phyloP scores from a whole-genome alignment of 2,113 vertebrate genomes.

The Seriola quinqueradiata region DNA sequence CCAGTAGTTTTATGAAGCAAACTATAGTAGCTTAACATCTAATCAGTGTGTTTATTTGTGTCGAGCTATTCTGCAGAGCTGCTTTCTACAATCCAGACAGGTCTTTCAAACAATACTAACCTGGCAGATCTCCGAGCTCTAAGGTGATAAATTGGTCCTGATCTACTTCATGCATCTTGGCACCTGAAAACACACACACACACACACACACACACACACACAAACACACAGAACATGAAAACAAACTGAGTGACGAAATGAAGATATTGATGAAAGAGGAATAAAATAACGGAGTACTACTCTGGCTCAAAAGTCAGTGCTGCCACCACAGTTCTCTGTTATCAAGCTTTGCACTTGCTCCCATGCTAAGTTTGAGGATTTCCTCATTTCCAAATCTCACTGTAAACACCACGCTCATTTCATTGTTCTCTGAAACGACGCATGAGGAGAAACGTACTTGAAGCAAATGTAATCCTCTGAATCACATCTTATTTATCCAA shows the following conservation, averaged over 20 bases:
- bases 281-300: not conserved
- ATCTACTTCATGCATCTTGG: slow-evolving; percentile 59
- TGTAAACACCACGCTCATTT: not conserved
- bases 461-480: no score
- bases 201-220: not conserved
- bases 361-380: not conserved
- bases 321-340: not conserved
- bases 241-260: not conserved
- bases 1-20: not conserved
- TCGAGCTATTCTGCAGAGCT: not conserved
- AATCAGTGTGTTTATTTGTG: not conserved
- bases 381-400: not conserved
- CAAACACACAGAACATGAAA: not conserved
- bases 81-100: not conserved
- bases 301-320: not conserved
- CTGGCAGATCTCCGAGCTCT: slow-evolving; percentile 53
- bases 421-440: no score
- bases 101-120: slow-evolving; percentile 24
- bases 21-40: not conserved
- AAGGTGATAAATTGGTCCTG: not conserved
- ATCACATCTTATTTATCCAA: no score
- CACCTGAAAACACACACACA: slow-evolving; percentile 37
- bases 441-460: no score
- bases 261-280: not conserved
- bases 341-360: not conserved